Evolutionary conservation across 2,888 invertebrate genomes (phyloP).

Genomic region (Gastrophysa polygoni): DNA sequence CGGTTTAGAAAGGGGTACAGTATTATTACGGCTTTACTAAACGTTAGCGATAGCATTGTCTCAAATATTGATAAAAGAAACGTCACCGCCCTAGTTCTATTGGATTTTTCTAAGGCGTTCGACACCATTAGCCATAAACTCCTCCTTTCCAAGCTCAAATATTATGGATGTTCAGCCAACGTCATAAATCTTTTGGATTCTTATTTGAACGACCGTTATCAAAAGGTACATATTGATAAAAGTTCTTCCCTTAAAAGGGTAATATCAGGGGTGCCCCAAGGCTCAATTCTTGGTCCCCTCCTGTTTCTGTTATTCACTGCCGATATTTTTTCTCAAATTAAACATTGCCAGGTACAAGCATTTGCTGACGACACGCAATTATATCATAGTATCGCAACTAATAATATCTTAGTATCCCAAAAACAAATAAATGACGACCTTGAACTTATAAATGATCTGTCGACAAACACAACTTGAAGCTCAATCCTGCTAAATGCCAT

Average conservation of each 20-base stretch:
- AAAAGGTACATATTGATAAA: neutral
- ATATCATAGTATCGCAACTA: neutral
- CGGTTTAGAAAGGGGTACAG: constrained; percentile 1
- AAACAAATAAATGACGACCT: constrained; percentile 4
- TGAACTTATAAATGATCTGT: neutral
- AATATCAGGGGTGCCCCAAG: neutral
- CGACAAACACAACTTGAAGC: neutral
- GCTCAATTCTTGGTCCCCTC: constrained; percentile 1
- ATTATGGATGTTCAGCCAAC: neutral
- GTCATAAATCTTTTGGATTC: neutral
- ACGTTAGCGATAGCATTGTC: constrained; percentile 7
- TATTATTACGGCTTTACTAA: constrained; percentile 6
- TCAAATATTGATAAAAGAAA: constrained; percentile 1
- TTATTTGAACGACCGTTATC: neutral
- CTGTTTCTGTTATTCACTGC: constrained; percentile 2
- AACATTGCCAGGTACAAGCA: constrained; percentile 1
- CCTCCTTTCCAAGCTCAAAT: neutral
- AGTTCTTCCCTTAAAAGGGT: neutral
- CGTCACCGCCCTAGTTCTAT: neutral
- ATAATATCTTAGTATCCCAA: constrained; percentile 4
- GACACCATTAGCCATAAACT: neutral
- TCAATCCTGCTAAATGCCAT: neutral
- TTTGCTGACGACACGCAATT: neutral
- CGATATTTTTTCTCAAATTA: neutral
- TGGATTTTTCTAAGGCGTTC: constrained; percentile 1